These are phyloP conservation scores for Smutsia gigantea DNA, from an alignment of 2,797 vertebrate species.

Conservation along the genomic window DNA sequence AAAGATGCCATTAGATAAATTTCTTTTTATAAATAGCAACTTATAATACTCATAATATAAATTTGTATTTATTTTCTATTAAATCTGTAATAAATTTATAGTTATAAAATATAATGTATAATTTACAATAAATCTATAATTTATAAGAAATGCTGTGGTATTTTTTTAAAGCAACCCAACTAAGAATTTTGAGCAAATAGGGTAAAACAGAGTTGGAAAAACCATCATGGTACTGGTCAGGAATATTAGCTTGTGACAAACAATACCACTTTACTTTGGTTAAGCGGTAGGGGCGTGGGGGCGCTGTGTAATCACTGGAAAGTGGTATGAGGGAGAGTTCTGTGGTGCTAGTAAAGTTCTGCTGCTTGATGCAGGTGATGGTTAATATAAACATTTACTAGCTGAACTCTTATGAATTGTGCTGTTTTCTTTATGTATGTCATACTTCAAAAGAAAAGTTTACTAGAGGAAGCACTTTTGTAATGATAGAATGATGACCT, in stretches of 20 bases:
- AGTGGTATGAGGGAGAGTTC: not conserved
- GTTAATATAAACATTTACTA: slow-evolving; percentile 18
- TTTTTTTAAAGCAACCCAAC: no score
- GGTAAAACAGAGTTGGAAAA: not conserved
- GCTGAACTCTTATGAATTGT: not conserved
- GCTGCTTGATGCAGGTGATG: not conserved
- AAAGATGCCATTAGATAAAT: not conserved
- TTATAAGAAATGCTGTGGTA: no score
- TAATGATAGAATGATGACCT: not conserved
- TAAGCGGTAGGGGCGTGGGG: not conserved
- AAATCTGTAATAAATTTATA: no score
- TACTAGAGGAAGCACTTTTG: not conserved
- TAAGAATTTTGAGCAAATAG: not conserved
- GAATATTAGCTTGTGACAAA: not conserved
- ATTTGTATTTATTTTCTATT: no score
- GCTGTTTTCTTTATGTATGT: not conserved
- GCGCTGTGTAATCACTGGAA: not conserved
- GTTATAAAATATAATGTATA: no score
- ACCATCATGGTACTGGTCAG: not conserved
- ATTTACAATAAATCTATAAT: no score
- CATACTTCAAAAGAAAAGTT: not conserved
- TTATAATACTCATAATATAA: not conserved
- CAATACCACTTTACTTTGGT: not conserved
- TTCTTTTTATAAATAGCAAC: no score
- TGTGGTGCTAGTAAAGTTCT: not conserved